phyloP scores from a whole-genome alignment of 1,140 invertebrate genomes.

The Aradophagus sp. region DNA sequence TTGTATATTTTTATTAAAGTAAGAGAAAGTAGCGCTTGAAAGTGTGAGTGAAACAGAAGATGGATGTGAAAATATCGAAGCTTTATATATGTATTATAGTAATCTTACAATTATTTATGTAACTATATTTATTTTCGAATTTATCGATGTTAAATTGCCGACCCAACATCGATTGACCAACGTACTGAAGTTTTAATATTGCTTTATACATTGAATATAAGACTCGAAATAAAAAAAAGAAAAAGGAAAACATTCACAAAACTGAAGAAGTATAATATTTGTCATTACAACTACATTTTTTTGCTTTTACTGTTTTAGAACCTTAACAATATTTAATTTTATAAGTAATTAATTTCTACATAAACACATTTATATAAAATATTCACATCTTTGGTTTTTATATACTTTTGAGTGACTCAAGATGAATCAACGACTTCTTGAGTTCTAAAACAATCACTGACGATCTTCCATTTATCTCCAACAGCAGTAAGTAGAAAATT shows the following conservation, averaged over 20 bases:
- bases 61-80: constrained; percentile 62
- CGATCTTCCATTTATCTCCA: constrained; percentile 92
- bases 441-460: constrained; percentile 86
- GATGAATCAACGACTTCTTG: constrained; percentile 75
- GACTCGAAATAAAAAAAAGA: constrained; percentile 73
- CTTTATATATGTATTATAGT: constrained; percentile 75
- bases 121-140: constrained; percentile 73
- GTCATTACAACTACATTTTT: too few relatives aligned
- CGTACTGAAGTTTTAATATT: constrained; percentile 74
- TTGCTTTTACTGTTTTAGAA: too few relatives aligned
- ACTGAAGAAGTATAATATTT: too few relatives aligned
- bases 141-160: constrained; percentile 66
- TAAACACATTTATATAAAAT: too few relatives aligned
- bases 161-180: constrained; percentile 69
- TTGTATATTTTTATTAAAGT: constrained; percentile 37
- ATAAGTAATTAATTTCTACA: too few relatives aligned
- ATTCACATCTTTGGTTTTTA: constrained; percentile 9
- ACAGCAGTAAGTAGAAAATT: constrained; percentile 87
- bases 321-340: too few relatives aligned
- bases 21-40: constrained; percentile 22
- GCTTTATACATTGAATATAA: constrained; percentile 75
- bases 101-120: constrained; percentile 73
- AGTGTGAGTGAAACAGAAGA: constrained; percentile 26
- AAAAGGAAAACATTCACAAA: constrained; percentile 62
- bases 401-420: constrained; percentile 17